Base-by-base conservation (phyloP, 2,797 vertebrate genomes). In the Ataeniobius toweri region DNA sequence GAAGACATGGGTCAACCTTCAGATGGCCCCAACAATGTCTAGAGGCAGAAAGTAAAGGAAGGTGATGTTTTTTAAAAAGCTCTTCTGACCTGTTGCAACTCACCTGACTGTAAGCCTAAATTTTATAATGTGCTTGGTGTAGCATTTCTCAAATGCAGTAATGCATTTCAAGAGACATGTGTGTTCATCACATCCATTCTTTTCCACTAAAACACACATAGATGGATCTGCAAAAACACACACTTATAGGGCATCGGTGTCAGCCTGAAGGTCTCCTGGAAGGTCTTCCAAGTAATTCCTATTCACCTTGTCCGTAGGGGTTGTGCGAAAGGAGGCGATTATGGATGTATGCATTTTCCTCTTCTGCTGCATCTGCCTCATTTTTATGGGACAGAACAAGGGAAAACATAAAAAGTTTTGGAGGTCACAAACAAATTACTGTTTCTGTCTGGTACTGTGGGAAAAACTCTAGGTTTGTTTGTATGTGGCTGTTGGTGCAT, bases 31-130 rank as follows among this genome's bases (percentile, higher is more conserved):
- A 24, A 77, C 77, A 63, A 67, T 80, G 83, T 89, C 89, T 88
- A 80, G 83, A 89, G 77, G 86, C 70, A 75, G 51, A 67, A 69
- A 58, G 86, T 71, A 83, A 78, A 68, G 80, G 71, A 68, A 76
- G 85, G 86, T 89, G 92, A 94, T 95, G 93, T 95, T 91, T 95
- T 95, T 95, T 94, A 95, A 95, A 94, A 91, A 93, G 92, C 89
- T 91, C 90, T 78, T 67, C 81, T 95, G 95, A 95, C 95, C 94
- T 91, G 89, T 80, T 85, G 85, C 81, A 79, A 78, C 81, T 84
- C 86, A 83, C 84, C 80, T 80, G 68, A 91, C 88, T 86, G 86
- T 92, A 93, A 91, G 91, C 85, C 89, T 94, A 94, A 95, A 87
- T 91, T 94, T 92, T 88, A 90, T 80, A 96, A 95, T 95, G 88